Evolutionary conservation across 2,888 invertebrate species (phyloP).

Genomic region (Acanthacorydalis orientalis): DNA sequence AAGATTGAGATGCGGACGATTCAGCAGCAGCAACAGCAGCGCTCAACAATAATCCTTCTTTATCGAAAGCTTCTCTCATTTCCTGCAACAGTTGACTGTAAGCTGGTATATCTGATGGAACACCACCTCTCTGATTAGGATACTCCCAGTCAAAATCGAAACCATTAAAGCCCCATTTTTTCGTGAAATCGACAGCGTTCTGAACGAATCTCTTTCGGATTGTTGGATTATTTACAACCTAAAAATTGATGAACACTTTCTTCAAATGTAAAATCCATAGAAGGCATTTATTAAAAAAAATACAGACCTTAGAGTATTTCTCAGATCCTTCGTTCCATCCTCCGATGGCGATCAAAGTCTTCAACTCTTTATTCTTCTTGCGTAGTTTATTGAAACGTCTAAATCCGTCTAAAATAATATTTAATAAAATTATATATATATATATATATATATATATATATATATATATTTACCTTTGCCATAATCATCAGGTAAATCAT

Average conservation of each 20-base stretch:
- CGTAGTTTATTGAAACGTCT: slow-evolving; percentile 36
- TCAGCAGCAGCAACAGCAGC: slow-evolving; percentile 41
- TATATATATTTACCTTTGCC: slow-evolving; percentile 27
- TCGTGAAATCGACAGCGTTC: slow-evolving; percentile 34
- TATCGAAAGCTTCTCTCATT: slow-evolving; percentile 33
- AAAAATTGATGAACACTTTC: slow-evolving; percentile 1
- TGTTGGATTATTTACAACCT: slow-evolving; percentile 27
- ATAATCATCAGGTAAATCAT: slow-evolving; percentile 44
- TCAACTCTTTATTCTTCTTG: slow-evolving; percentile 29
- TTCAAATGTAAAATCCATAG: too few species aligned
- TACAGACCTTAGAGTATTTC: slow-evolving; percentile 1
- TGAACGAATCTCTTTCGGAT: slow-evolving; percentile 35
- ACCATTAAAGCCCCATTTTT: slow-evolving; percentile 45
- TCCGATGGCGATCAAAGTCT: slow-evolving; percentile 45
- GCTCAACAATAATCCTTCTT: slow-evolving; percentile 32
- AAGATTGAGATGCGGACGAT: slow-evolving; percentile 32
- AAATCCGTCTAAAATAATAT: slow-evolving; percentile 28
- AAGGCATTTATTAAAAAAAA: neutral
- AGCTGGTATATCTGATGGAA: slow-evolving; percentile 29
- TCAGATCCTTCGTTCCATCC: slow-evolving; percentile 42
- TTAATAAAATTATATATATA: too few species aligned
- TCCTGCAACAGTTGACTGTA: slow-evolving; percentile 36
- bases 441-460: too few species aligned
- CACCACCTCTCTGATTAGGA: slow-evolving; percentile 38
- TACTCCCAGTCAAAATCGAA: slow-evolving; percentile 62